phyloP scores from a whole-genome alignment of 2,888 invertebrate species.

The Protonemura montana region DNA sequence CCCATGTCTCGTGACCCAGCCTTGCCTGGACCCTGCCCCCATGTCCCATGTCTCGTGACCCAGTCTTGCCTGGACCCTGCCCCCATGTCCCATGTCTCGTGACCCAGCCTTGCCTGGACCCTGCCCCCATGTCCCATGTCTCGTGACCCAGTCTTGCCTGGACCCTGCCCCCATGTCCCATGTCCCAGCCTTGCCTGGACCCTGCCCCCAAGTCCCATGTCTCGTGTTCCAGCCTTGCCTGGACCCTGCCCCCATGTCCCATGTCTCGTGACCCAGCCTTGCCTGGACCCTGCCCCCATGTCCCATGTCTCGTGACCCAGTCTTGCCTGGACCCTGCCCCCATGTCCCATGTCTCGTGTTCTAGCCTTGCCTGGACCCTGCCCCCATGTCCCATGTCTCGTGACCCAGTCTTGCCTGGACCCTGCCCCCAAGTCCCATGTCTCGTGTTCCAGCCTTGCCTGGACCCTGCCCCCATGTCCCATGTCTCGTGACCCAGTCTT shows the following conservation, averaged over 20 bases:
- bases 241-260: neutral
- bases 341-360: neutral
- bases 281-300: too few relatives aligned
- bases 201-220: neutral
- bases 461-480: neutral
- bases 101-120: too few relatives aligned
- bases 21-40: too few relatives aligned
- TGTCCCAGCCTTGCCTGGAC: too few relatives aligned
- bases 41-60: too few relatives aligned
- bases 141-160: neutral
- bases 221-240: neutral
- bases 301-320: neutral
- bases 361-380: too few relatives aligned
- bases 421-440: neutral
- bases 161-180: too few relatives aligned
- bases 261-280: neutral
- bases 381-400: neutral
- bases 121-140: too few relatives aligned
- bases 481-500: neutral
- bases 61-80: too few relatives aligned
- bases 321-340: too few relatives aligned
- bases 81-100: too few relatives aligned
- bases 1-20: too few relatives aligned
- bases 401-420: neutral
- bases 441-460: neutral